phyloP scores from a whole-genome alignment of 2,888 invertebrate species.

The Dryocosmus kuriphilus region DNA sequence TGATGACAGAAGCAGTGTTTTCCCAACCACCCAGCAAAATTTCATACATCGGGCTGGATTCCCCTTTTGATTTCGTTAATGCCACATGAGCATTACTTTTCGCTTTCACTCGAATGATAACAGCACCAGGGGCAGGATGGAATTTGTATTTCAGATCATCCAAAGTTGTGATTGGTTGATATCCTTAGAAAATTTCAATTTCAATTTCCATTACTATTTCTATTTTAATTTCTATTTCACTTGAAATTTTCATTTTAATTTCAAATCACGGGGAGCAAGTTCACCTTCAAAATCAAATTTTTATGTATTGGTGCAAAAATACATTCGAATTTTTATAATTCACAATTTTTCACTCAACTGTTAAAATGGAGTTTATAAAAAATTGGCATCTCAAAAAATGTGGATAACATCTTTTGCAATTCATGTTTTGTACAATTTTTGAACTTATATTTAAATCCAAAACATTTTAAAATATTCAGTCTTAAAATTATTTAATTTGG shows the following conservation, averaged over 20 bases:
- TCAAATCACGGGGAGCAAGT: background rate
- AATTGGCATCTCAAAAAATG: too few relatives aligned
- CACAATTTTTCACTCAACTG: background rate
- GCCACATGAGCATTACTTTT: conserved; percentile 84
- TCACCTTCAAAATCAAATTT: background rate
- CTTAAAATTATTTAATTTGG: too few relatives aligned
- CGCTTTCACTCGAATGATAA: conserved; percentile 81
- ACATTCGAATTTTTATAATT: background rate
- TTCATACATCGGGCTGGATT: conserved; percentile 83
- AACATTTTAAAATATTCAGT: too few relatives aligned
- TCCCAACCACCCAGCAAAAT: conserved; percentile 85
- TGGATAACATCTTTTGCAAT: too few relatives aligned
- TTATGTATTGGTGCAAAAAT: background rate
- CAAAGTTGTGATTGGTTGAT: conserved; percentile 79
- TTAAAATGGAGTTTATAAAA: too few relatives aligned
- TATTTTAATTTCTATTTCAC: background rate
- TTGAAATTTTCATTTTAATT: background rate
- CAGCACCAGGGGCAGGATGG: conserved; percentile 80
- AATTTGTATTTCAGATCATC: conserved; percentile 82
- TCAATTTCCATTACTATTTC: background rate
- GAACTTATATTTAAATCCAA: too few relatives aligned
- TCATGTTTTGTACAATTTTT: too few relatives aligned
- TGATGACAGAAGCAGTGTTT: conserved; percentile 83
- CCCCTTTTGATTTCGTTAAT: conserved; percentile 79
- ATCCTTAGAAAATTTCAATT: conserved; percentile 75